Conservation (phyloP, 2,797 vertebrate species). For the Mallotus villosus region DNA sequence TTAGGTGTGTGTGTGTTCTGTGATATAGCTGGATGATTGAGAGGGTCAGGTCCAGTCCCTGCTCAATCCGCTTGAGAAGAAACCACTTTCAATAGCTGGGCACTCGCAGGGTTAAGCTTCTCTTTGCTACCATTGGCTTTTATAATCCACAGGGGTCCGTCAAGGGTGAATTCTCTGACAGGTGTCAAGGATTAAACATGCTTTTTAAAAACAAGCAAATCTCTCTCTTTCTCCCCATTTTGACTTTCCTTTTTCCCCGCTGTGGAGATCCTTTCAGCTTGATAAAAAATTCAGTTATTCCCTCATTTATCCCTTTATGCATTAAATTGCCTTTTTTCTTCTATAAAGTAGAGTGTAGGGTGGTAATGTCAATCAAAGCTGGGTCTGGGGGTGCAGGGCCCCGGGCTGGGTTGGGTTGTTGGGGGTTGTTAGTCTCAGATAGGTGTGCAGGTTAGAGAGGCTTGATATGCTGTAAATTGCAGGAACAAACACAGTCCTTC, state of each 20-base stretch:
- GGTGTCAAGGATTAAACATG: conserved; percentile 45
- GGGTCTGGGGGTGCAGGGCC: conserved; percentile 6
- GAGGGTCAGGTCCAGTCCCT: conserved; percentile 20
- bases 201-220: conserved; percentile 27
- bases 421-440: too few species aligned
- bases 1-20: conserved; percentile 6
- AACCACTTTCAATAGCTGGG: conserved; percentile 22
- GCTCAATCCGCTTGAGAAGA: conserved; percentile 1
- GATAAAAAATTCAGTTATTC: conserved; percentile 68
- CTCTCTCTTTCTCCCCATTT: not conserved
- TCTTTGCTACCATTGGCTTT: conserved; percentile 34
- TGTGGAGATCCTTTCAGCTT: conserved; percentile 54
- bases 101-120: conserved; percentile 44
- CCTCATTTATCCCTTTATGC: conserved; percentile 56
- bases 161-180: conserved; percentile 30
- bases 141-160: conserved; percentile 20
- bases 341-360: conserved; percentile 51
- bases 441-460: not conserved
- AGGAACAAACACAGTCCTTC: conserved; percentile 35
- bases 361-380: conserved; percentile 70
- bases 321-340: conserved; percentile 55
- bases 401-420: not conserved
- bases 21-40: not conserved
- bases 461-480: conserved; percentile 36
- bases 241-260: conserved; percentile 19